Base-by-base conservation (phyloP, 2,797 vertebrate species). In the Cryptoblepharus egeriae region DNA sequence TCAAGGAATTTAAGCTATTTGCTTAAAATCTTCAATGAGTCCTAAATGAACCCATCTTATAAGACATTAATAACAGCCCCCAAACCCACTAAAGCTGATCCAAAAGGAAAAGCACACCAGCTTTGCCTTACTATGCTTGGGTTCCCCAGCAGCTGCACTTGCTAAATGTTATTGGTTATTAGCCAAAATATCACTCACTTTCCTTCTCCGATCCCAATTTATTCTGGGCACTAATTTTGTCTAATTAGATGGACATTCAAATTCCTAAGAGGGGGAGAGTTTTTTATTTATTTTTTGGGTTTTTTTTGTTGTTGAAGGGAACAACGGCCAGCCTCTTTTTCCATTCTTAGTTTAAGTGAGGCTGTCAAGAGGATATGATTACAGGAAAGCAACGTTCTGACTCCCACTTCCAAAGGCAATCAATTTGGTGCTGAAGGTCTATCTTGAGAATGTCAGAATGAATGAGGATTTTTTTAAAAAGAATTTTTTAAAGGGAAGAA, bases 171-270 rank as follows among this genome's bases (percentile, higher is more conserved):
- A 67, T 80, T 1, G 0, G 35, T 61, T 63, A 64, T 64, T 77
- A 67, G 49, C 75, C 63, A 77, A 67, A 65, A 55, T 32, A 65
- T 77, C 75, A 77, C 42, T 65, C 76, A 67, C 49, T 55, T 67
- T 32, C n/a, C 58, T 77, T 90, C 63, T 55, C 32, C 8, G 28
- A 55, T 78, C 52, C 22, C 81, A 85, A 77, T 52, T 91, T 79
- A 88, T 71, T 79, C 39, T 2, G 86, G 67, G 76, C 13, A 26
- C n/a, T 80, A 13, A 1, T 85, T 92, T 81, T 61, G 63, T 87
- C 80, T 92, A 91, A 91, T 92, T 81, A 89, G 79, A 82, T 83
- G 65, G 90, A 84, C 81, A 78, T 84, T 88, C 86, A 84, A 83
- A 85, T 83, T 75, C 81, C 90, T 61, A 80, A 90, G 63, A 67